These are phyloP conservation scores for Drepana falcataria DNA, from an alignment of 2,888 invertebrate species.

Conservation along the genomic window DNA sequence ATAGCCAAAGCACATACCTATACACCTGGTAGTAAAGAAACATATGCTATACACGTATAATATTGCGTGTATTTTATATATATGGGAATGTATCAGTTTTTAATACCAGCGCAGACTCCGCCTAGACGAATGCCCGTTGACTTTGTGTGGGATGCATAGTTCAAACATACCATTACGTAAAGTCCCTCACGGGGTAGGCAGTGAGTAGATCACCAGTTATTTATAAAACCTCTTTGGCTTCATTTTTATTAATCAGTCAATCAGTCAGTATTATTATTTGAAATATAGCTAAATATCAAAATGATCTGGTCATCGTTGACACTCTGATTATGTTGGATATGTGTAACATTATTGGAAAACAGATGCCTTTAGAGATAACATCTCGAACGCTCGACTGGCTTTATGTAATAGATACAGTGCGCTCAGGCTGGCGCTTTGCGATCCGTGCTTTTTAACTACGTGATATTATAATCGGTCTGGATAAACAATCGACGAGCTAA, in stretches of 20 bases:
- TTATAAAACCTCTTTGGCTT: neutral
- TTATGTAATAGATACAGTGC: neutral
- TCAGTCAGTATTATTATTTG: neutral
- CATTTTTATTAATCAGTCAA: neutral
- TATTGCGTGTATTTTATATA: too few species aligned
- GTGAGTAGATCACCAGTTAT: too few species aligned
- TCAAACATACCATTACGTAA: too few species aligned
- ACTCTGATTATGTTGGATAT: neutral
- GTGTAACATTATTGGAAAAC: slow-evolving; percentile 1
- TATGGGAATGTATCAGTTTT: too few species aligned
- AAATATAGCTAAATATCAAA: neutral
- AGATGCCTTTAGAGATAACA: neutral
- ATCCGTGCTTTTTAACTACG: neutral
- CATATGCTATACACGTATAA: too few species aligned
- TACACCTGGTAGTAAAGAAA: too few species aligned
- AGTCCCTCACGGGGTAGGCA: too few species aligned
- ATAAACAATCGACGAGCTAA: too few species aligned
- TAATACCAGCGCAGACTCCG: too few species aligned
- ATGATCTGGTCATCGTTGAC: neutral
- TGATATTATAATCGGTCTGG: neutral
- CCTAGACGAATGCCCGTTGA: too few species aligned
- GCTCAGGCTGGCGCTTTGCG: neutral
- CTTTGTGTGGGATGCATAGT: too few species aligned
- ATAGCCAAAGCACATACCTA: too few species aligned
- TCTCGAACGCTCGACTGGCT: neutral